Base-by-base conservation (phyloP, 1,140 invertebrate genomes). In the Drosophila watanabei region DNA sequence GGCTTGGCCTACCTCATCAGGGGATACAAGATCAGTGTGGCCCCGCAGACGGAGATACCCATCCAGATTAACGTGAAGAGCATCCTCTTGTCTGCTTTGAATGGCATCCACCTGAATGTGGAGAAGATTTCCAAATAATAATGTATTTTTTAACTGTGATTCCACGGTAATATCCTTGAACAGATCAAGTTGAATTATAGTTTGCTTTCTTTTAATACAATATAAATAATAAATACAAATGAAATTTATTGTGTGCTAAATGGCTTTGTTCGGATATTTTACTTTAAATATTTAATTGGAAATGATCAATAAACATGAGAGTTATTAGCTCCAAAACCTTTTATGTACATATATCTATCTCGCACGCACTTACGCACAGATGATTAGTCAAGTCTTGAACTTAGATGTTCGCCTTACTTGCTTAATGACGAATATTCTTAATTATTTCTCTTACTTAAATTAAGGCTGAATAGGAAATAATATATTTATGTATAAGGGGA, bases 1-100 rank as follows among this genome's bases (percentile, higher is more conserved):
- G 94, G 95, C 54, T 30, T 95, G 24, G 88, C 93, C 8, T 73
- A 86, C n/a, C 64, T 94, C 35, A 72, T 95, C 24, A 71, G 54
- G 6, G 73, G 75, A 4, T 88, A 60, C n/a, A 92, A 86, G 52
- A 83, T 93, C n/a, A 65, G 41, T 39, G 54, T 77, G 1, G 49
- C 75, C 1, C 61, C 71, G 0, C 32, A 80, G 18, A 89, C 86
- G 0, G 43, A 68, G 52, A 71, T 82, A 24, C 86, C 82, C 24
- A 61, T 89, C 4, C 77, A 71, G 37, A 28, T 72, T 4, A 39
- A 68, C 2, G 18, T 35, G 0, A 69, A 71, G 11, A 89, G 56
- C 11, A 39, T 89, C 10, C 52, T 89, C 1, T 4, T 89, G 2
- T 76, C 69, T 0, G 41, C 85, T 1, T 28, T 81, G 14, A 89